Evolutionary conservation across 2,113 vertebrate species (phyloP).

Genomic region (Cheilinus undulatus): DNA sequence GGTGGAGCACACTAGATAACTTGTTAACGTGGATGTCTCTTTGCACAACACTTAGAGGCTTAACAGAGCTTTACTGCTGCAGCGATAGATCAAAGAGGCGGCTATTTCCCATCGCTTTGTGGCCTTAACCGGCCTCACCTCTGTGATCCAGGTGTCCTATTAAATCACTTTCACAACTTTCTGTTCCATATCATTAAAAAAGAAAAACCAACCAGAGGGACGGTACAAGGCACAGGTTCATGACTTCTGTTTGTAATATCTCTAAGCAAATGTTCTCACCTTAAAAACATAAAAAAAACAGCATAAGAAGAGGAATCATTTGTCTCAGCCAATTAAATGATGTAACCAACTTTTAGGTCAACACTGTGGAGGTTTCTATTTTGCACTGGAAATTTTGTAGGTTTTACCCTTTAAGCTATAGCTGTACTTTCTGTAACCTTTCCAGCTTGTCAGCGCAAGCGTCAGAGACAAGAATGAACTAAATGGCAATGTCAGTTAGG

Average conservation of each 20-base stretch:
- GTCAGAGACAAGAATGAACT: constrained; percentile 8
- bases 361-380: background rate
- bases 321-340: background rate
- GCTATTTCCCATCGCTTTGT: constrained; percentile 1
- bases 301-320: background rate
- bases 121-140: constrained; percentile 20
- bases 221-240: background rate
- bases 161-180: constrained; percentile 13
- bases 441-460: background rate
- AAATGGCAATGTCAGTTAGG: background rate
- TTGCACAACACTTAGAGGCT: background rate
- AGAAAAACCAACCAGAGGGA: background rate
- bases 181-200: background rate
- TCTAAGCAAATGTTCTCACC: background rate
- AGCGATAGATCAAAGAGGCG: background rate
- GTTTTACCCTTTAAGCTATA: background rate
- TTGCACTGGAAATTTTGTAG: background rate
- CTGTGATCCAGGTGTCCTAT: constrained; percentile 8
- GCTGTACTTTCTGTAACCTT: constrained; percentile 11
- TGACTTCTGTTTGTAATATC: too few species aligned
- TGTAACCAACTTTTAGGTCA: background rate
- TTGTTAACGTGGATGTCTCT: background rate
- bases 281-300: background rate
- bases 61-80: background rate
- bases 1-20: background rate